Conservation (phyloP, 2,797 vertebrate species). For the Petrocephalus sullivani region DNA sequence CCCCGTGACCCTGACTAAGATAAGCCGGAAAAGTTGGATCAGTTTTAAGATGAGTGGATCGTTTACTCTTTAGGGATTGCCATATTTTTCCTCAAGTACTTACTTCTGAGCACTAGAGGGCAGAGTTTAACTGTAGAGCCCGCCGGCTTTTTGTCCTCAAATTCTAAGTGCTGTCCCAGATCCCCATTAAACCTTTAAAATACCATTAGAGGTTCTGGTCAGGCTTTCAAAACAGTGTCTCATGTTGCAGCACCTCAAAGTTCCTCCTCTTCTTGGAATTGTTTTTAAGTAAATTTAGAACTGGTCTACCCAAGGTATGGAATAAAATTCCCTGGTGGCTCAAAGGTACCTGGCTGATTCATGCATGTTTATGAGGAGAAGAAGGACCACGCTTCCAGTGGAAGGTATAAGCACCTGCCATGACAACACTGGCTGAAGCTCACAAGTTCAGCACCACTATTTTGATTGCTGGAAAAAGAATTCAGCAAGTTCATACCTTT, state of each 20-base stretch:
- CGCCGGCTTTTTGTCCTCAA: not conserved
- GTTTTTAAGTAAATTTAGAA: not conserved
- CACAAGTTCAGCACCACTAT: not conserved
- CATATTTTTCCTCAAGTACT: not conserved
- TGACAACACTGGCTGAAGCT: not conserved
- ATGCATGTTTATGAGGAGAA: not conserved
- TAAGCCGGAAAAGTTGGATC: not conserved
- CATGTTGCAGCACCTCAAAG: not conserved
- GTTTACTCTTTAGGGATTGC: not conserved
- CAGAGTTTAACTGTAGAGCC: not conserved
- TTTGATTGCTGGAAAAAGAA: not conserved
- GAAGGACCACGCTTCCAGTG: not conserved
- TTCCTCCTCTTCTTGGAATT: not conserved
- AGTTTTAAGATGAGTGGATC: not conserved
- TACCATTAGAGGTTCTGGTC: slow-evolving; percentile 1
- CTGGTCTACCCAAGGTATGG: not conserved
- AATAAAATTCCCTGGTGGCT: not conserved
- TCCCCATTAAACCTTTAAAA: not conserved
- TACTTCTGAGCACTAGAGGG: slow-evolving; percentile 6
- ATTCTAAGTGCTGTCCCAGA: not conserved
- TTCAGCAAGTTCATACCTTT: too few relatives aligned
- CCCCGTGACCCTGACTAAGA: not conserved
- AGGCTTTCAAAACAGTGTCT: slow-evolving; percentile 12
- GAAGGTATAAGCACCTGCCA: not conserved
- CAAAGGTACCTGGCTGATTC: not conserved